phyloP scores from a whole-genome alignment of 2,113 vertebrate genomes.

The Myiagra hebetior region DNA sequence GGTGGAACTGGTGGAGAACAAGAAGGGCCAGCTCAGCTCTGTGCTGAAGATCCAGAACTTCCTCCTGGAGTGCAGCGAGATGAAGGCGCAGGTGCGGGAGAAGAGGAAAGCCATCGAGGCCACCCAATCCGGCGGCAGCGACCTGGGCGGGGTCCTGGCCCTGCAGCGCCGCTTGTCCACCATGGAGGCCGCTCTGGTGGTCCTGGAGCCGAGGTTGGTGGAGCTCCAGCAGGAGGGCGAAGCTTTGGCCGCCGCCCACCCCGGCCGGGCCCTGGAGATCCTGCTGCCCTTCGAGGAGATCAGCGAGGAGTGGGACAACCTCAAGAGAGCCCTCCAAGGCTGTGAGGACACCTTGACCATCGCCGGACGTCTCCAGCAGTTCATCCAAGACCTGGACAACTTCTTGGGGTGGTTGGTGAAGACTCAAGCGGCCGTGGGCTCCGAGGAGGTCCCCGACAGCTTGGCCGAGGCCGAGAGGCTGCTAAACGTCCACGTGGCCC shows the following conservation, averaged over 20 bases:
- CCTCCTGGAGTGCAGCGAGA: constrained; percentile 87
- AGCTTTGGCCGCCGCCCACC: constrained; percentile 78
- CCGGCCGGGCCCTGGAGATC: constrained; percentile 77
- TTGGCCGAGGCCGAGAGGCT: constrained; percentile 83
- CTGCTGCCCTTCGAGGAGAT: constrained; percentile 87
- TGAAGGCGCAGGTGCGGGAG: constrained; percentile 87
- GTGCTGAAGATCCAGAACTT: constrained; percentile 92
- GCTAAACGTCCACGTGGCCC: constrained; percentile 83
- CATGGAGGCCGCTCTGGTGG: constrained; percentile 87
- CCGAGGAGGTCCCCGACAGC: constrained; percentile 77
- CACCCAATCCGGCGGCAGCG: constrained; percentile 80
- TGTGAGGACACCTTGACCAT: constrained; percentile 88
- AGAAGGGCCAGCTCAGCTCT: constrained; percentile 83
- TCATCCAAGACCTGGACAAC: constrained; percentile 88
- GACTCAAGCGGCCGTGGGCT: constrained; percentile 81
- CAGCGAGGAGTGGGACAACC: constrained; percentile 86
- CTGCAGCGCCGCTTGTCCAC: constrained; percentile 88
- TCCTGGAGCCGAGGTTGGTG: constrained; percentile 85
- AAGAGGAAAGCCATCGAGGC: constrained; percentile 88
- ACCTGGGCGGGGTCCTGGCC: constrained; percentile 81
- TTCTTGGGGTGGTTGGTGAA: constrained; percentile 93
- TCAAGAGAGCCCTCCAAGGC: constrained; percentile 82
- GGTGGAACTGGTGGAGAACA: constrained; percentile 89
- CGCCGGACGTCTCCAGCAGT: constrained; percentile 84
- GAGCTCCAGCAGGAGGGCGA: constrained; percentile 86